Evolutionary conservation across 1,140 invertebrate species (phyloP), one percentile per base, ranked within the genome.

Genomic region (Brachionus manjavacas): DNA sequence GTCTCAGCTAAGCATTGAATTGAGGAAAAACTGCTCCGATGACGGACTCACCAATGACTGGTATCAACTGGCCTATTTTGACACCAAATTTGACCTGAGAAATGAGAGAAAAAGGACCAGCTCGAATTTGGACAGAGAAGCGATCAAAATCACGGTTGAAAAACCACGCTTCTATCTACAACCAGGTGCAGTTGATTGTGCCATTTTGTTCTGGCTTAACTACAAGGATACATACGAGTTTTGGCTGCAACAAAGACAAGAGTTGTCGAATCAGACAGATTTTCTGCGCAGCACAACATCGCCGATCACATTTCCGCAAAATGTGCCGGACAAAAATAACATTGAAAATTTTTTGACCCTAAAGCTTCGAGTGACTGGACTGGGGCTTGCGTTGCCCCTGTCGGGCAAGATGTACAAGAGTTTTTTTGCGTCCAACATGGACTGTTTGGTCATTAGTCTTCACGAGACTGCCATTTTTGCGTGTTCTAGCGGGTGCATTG

Each of bases 211-310:
- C 8, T 98, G 96, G 96, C 90, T 98, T 60, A 98, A 98, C 90
- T 99, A 98, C 88, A 97, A 97, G 90, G 98, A 97, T 90, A 96
- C 96, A 0, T 98, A 98, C 87, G 96, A 98, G 88, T 98, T 98
- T 90, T 99, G 96, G 96, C 96, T 95, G 85, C 96, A 98, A 88
- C 96, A 98, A 89, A 90, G 96, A 23, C 87, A 84, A 46, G 25
- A 84, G 16, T 23, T 72, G 7, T 49, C 60, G 6, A 70, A 35
- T 35, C 31, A 70, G 8, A 81, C 41, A 41, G 79, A 81, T 9
- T 64, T 64, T 35, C 14, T 68, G 3, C 55, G 60, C 20, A 41
- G 35, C 9, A 64, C 79, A 0, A 6, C 79, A 64, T 72, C 64
- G 2, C 60, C 81, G 3, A 70, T 60, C 46, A 70, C 11, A 14